A percentile compares a stretch with the other conserved stretches of the same genome.
phyloP scores from a whole-genome alignment of 2,113 vertebrate species.

The Tursiops truncatus region DNA sequence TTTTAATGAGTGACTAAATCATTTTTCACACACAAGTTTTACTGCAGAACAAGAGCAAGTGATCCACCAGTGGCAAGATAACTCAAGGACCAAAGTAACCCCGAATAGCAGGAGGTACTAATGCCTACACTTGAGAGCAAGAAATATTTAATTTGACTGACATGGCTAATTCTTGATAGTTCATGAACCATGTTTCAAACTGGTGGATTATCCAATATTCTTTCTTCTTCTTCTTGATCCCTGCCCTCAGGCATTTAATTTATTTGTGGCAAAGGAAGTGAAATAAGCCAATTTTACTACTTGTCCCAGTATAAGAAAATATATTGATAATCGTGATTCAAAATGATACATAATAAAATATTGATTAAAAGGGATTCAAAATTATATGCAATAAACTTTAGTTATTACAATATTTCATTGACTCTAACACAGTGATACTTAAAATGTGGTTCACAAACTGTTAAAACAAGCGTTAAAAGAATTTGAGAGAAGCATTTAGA shows the following conservation, averaged over 20 bases:
- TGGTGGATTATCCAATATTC: neutral
- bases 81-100: neutral
- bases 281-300: slow-evolving; percentile 2
- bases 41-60: neutral
- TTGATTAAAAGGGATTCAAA: neutral
- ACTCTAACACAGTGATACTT: neutral
- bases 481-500: neutral
- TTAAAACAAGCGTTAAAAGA: neutral
- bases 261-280: slow-evolving; percentile 9
- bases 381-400: neutral
- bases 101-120: neutral
- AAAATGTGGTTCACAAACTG: neutral
- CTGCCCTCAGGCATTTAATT: slow-evolving; percentile 7
- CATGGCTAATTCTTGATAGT: neutral
- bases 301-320: neutral
- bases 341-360: slow-evolving; percentile 8
- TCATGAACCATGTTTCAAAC: slow-evolving; percentile 4
- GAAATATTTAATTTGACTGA: neutral
- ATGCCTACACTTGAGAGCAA: neutral
- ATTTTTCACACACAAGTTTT: neutral
- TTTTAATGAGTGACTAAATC: neutral
- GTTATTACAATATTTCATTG: neutral
- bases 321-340: neutral
- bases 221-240: neutral
- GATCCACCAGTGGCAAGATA: neutral